Base-by-base conservation (phyloP, 2,888 invertebrate genomes). In the Argyresthia goedartella region DNA sequence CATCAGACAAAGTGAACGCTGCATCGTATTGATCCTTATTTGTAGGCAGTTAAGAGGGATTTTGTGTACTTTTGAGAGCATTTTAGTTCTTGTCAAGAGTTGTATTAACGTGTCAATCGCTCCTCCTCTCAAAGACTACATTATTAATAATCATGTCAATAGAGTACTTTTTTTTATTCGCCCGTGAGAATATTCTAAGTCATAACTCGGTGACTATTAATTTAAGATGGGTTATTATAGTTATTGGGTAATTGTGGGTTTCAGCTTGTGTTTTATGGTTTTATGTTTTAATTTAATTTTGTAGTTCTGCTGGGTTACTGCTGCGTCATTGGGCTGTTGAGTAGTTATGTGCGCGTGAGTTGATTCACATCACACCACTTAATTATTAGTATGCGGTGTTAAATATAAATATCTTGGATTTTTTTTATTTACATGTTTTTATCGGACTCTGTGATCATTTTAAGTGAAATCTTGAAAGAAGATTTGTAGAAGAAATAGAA, bases 21-120 rank as follows among this genome's bases (percentile, higher is more conserved):
- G 14, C 50, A 13, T 15, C 15, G n/a, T 14, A 7, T 34, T 10
- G 34, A 34, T n/a, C 11, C 33, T 47, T 25, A 25, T 15, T 9
- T 33, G 16, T 9, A 15, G 8, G 6, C 2, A 25, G 14, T 43
- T 33, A 42, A 33, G 33, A 11, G 42, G 33, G 8, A 16, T 50
- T 50, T 50, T 8, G 43, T 8, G 10, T 33, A n/a, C 4, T 42
- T 33, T 25, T 1, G 36, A 1, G 39, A 13, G 8, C 34, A 47
- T 11, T 25, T 47, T n/a, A 9, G 33, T 41, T 39, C 11, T 16
- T 16, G 33, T 33, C n/a, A 14, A n/a, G 35, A 49, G 44, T 51
- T 70, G 71, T 75, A 79, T 78, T 81, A 81, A 84, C 68, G 79
- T 80, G 81, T 82, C 82, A 80, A 81, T 74, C 76, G 80, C 80